Percentiles rank a stretch among this genome's conserved stretches.
Conservation (phyloP, 2,113 vertebrate species). For the Dromaius novaehollandiae region DNA sequence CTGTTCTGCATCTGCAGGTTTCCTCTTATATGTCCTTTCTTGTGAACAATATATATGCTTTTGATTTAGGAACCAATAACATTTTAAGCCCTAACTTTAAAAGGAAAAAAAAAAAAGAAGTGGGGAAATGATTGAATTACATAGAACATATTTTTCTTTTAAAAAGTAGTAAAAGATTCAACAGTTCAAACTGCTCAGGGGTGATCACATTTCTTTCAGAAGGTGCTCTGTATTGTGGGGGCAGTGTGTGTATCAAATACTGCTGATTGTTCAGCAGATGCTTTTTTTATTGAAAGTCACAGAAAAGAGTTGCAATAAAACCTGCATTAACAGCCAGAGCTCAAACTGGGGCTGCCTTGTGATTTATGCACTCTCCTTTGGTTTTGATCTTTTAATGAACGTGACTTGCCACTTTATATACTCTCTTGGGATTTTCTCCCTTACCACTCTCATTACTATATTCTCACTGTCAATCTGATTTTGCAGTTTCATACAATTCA, state of each 20-base stretch:
- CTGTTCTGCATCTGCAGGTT: background rate
- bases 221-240: background rate
- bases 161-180: conserved; percentile 47
- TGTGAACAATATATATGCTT: conserved; percentile 14
- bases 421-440: conserved; percentile 15
- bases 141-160: conserved; percentile 27
- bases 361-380: conserved; percentile 51
- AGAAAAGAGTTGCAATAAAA: conserved; percentile 56
- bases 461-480: background rate
- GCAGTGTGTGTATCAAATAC: background rate
- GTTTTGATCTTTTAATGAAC: conserved; percentile 62
- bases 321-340: conserved; percentile 38
- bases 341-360: background rate
- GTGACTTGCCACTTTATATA: background rate
- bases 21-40: background rate
- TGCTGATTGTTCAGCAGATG: conserved; percentile 50
- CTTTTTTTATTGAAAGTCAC: conserved; percentile 32
- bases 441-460: background rate
- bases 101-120: background rate
- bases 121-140: conserved; percentile 54
- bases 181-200: conserved; percentile 4
- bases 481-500: background rate
- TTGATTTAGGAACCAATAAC: conserved; percentile 36
- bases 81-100: conserved; percentile 4
- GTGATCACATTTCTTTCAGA: conserved; percentile 49